Evolutionary conservation across 2,113 vertebrate species (phyloP).

Genomic region (Amphilophus citrinellus): DNA sequence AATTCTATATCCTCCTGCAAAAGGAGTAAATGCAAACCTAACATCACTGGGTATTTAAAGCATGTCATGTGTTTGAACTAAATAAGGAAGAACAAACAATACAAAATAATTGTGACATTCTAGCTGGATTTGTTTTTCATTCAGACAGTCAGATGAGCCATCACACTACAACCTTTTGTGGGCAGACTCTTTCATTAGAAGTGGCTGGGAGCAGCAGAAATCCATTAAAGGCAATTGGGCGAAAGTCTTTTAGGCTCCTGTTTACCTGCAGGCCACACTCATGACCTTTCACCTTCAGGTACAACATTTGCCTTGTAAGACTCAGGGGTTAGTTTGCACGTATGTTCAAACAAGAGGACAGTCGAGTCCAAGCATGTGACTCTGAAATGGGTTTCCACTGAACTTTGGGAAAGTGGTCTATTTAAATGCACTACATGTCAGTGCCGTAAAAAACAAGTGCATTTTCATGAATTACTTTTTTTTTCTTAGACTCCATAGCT

Average conservation of each 20-base stretch:
- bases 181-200: neutral
- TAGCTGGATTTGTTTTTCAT: constrained; percentile 15
- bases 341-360: constrained; percentile 16
- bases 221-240: neutral
- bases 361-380: constrained; percentile 61
- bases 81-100: constrained; percentile 9
- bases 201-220: constrained; percentile 9
- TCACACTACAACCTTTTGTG: neutral
- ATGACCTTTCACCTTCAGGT: constrained; percentile 64
- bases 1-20: constrained; percentile 38
- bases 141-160: neutral
- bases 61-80: constrained; percentile 20
- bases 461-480: constrained; percentile 55
- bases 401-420: constrained; percentile 26
- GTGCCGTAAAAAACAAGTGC: constrained; percentile 59
- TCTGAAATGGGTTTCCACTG: constrained; percentile 47
- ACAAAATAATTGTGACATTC: constrained; percentile 13
- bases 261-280: constrained; percentile 50
- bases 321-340: constrained; percentile 17
- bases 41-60: constrained; percentile 44
- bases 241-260: constrained; percentile 17
- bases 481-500: constrained; percentile 3
- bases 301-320: constrained; percentile 49
- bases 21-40: constrained; percentile 26
- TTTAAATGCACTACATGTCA: constrained; percentile 35